A percentile compares a stretch with the other conserved stretches of the same genome.
Conservation (phyloP, 2,113 vertebrate species). For the Bombycilla garrulus region DNA sequence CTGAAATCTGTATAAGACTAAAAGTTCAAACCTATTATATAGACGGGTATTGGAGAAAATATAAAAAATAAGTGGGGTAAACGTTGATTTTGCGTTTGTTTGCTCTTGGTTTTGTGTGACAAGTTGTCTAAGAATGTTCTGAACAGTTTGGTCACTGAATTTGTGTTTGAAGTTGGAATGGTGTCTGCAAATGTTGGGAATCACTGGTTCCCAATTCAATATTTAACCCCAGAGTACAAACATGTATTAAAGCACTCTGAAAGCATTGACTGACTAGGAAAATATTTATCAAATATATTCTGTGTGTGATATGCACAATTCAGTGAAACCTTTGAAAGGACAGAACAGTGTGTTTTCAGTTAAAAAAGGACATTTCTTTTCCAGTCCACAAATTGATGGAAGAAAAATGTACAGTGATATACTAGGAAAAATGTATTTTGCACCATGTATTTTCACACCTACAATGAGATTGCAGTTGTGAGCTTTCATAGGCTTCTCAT, state of each 20-base stretch:
- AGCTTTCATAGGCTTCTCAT: background rate
- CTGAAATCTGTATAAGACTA: background rate
- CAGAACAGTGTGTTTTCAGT: background rate
- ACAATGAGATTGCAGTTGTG: background rate
- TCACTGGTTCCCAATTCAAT: background rate
- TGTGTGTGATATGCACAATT: background rate
- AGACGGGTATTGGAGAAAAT: background rate
- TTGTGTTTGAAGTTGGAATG: background rate
- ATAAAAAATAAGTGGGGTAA: background rate
- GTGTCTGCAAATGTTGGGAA: background rate
- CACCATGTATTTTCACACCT: background rate
- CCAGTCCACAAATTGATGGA: background rate
- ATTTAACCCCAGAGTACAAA: background rate
- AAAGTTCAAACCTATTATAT: background rate
- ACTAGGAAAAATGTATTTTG: rapidly evolving
- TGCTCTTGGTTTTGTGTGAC: rapidly evolving
- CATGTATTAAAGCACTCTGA: background rate
- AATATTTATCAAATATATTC: background rate
- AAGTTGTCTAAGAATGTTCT: background rate
- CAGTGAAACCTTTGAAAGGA: background rate
- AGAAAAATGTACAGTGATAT: background rate
- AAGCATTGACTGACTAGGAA: background rate
- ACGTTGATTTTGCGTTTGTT: background rate
- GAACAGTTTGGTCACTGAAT: background rate
- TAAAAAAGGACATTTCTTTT: background rate